Conservation (phyloP, 2,797 vertebrate genomes). For the Lateolabrax maculatus region DNA sequence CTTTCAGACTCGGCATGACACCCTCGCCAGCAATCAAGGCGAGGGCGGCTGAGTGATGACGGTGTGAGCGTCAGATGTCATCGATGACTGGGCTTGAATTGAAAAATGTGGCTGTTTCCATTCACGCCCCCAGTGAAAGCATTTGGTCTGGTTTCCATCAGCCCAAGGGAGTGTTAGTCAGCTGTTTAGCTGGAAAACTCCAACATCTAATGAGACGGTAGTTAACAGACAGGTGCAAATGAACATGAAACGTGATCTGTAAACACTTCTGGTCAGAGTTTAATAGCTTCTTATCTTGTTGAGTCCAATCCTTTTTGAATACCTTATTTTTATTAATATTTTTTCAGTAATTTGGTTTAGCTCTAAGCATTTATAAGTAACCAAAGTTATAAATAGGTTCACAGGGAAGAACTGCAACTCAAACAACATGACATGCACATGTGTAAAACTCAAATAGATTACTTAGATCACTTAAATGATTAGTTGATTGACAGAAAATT, state of each 20-base stretch:
- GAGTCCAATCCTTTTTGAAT: neutral
- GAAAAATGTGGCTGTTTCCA: conserved; percentile 38
- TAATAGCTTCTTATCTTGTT: neutral
- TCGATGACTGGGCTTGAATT: conserved; percentile 34
- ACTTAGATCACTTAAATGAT: neutral
- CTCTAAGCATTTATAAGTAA: neutral
- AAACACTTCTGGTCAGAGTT: neutral
- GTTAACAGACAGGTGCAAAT: conserved; percentile 53
- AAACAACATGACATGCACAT: neutral
- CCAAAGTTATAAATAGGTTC: neutral
- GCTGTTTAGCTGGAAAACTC: conserved; percentile 23
- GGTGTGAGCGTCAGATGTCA: conserved; percentile 51
- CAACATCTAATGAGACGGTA: no score
- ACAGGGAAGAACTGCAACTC: neutral
- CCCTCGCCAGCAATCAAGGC: conserved; percentile 54
- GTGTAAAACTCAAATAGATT: neutral
- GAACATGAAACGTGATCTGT: neutral
- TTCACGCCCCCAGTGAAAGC: conserved; percentile 22
- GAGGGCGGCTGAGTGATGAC: conserved; percentile 14
- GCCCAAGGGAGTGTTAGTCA: conserved; percentile 21
- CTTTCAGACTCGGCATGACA: conserved; percentile 52
- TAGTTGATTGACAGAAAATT: neutral
- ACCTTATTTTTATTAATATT: no score
- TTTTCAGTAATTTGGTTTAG: neutral
- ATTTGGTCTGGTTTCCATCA: conserved; percentile 62